These are phyloP conservation scores for Triplophysa tibetana DNA, from an alignment of 2,113 vertebrate species.

Conservation along the genomic window DNA sequence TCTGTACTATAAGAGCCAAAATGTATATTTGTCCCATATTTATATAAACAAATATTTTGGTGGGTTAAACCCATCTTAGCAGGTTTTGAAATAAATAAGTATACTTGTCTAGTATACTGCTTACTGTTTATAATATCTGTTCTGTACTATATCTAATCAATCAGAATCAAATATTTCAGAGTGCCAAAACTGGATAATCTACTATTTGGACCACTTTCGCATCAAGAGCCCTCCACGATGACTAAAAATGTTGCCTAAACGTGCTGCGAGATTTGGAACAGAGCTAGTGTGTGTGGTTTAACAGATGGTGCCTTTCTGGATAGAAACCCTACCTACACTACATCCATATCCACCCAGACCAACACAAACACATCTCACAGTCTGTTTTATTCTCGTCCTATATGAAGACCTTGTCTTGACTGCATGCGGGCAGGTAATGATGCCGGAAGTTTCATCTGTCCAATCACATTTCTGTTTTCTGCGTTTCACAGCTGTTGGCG, in stretches of 20 bases:
- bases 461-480: slow-evolving; percentile 1
- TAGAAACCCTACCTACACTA: background rate
- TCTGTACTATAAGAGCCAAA: no score
- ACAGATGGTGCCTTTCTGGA: background rate
- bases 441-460: slow-evolving; percentile 32
- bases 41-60: no score
- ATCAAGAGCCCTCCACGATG: background rate
- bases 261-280: background rate
- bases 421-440: slow-evolving; percentile 3
- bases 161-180: no score
- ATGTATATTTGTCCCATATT: no score
- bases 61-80: no score
- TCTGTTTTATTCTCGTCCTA: background rate
- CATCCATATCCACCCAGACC: background rate
- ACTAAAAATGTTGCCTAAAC: slow-evolving; percentile 1
- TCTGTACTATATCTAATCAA: no score
- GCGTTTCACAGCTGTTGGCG: slow-evolving; percentile 37
- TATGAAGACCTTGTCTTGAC: background rate
- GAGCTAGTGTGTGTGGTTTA: background rate
- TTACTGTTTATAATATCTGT: no score
- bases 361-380: background rate
- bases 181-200: background rate
- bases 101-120: no score
- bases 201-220: background rate
- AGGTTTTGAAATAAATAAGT: no score